Evolutionary conservation across 2,113 vertebrate species (phyloP), one percentile per base, ranked within the genome.

Genomic region (Octodon degus): DNA sequence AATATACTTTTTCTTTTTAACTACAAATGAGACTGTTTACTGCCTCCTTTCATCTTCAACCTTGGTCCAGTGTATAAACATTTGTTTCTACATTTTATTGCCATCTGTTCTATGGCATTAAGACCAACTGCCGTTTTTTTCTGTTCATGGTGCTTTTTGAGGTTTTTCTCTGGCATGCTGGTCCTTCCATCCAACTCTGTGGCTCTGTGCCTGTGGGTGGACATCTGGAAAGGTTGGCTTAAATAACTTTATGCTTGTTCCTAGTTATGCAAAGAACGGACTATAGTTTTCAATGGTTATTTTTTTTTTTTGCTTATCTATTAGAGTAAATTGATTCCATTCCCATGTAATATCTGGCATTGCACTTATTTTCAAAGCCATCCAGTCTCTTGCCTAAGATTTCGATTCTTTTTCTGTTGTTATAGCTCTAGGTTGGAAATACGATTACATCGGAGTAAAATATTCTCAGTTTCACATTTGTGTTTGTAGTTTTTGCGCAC

Each of bases 201-300:
- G 2, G 53, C 87, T 86, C 91, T 94, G 47, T 83, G 94, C 94
- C 94, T 16, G 3, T 91, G 92, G 83, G 63, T 96, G 82, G 86
- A 97, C 96, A 96, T 93, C 97, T 97, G 97, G 91, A 97, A 87
- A 9, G 76, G 80, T 91, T 97, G 96, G 95, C 95, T 77, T 96
- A 89, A 55, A 81, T 85, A 87, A 87, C 76, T 95, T 90, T 83
- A 63, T 85, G 91, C 89, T 96, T 93, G 32, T 68, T 96, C 68
- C 80, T 94, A 50, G 91, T 82, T 87, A 43, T 90, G 74, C 14
- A 81, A 89, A 82, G 92, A 58, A 77, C 67, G 86, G 63, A 68
- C 68, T 58, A 30, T 89, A 58, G 40, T 87, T 94, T 40, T 93
- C 92, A 94, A 70, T 53, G 74, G 30, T 74, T 88, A 60, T 96